Base-by-base conservation (phyloP, 2,888 invertebrate genomes). In the Diploptera punctata region DNA sequence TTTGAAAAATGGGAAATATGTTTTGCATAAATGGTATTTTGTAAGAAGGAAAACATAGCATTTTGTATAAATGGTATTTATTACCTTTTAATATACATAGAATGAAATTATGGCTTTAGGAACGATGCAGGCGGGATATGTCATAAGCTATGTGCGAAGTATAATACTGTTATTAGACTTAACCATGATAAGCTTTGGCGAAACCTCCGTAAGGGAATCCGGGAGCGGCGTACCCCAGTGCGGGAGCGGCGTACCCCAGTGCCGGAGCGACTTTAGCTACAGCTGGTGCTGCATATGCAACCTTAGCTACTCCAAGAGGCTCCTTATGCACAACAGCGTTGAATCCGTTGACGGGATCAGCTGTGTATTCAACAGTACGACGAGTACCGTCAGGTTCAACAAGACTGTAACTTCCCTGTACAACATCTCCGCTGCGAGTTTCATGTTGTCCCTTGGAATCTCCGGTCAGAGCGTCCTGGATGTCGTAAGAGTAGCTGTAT, bases 321-420 rank as follows among this genome's bases (percentile, higher is more conserved):
- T 65, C 65, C 38, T 44, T 38, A 67, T 67, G 67, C 3, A 67
- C 71, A 31, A 67, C n/a, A n/a, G n/a, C n/a, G n/a, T n/a, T n/a
- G n/a, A n/a, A n/a, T n/a, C n/a, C n/a, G n/a, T n/a, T n/a, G n/a
- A n/a, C n/a, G n/a, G n/a, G n/a, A n/a, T n/a, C n/a, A n/a, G n/a
- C n/a, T n/a, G n/a, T n/a, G n/a, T n/a, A n/a, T n/a, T n/a, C n/a
- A n/a, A n/a, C n/a, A n/a, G n/a, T n/a, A n/a, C n/a, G n/a, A n/a
- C n/a, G n/a, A n/a, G n/a, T n/a, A n/a, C n/a, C n/a, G n/a, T n/a
- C n/a, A n/a, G n/a, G n/a, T n/a, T n/a, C n/a, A n/a, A n/a, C n/a
- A n/a, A n/a, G n/a, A n/a, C n/a, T n/a, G n/a, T n/a, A n/a, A n/a
- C n/a, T n/a, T n/a, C n/a, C n/a, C n/a, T n/a, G n/a, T n/a, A n/a